A percentile compares a stretch with the other conserved stretches of the same genome.
These are phyloP conservation scores for Sericinus montela DNA, from an alignment of 2,888 invertebrate genomes.

Conservation along the genomic window DNA sequence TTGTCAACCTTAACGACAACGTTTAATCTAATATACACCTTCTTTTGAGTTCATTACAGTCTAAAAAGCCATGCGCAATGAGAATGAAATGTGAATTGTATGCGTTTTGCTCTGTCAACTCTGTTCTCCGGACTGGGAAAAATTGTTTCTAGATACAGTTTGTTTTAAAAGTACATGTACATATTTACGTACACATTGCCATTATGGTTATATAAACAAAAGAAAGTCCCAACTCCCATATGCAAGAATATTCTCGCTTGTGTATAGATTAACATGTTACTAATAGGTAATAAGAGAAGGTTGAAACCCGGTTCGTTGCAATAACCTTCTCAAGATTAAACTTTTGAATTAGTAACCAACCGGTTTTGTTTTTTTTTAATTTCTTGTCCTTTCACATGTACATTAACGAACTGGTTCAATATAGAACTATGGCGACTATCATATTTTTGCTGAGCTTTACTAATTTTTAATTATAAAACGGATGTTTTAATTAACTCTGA, in stretches of 20 bases:
- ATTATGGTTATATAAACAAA: slow-evolving; percentile 41
- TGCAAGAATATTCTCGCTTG: slow-evolving; percentile 27
- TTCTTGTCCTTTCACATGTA: slow-evolving; percentile 2
- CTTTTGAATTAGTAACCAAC: slow-evolving; percentile 32
- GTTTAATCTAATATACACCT: no score
- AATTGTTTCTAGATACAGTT: slow-evolving; percentile 34
- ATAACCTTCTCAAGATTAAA: slow-evolving; percentile 36
- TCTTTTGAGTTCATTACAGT: neutral
- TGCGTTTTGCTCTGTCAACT: slow-evolving; percentile 14
- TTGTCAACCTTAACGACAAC: no score
- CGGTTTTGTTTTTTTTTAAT: slow-evolving; percentile 26
- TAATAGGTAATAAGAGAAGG: slow-evolving; percentile 57
- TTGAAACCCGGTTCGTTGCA: slow-evolving; percentile 39
- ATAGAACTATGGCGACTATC: neutral
- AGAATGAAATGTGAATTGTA: slow-evolving; percentile 1
- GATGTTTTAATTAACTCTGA: no score
- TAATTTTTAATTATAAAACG: no score
- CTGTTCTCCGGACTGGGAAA: slow-evolving; percentile 19
- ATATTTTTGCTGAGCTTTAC: no score
- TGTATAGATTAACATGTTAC: slow-evolving; percentile 52
- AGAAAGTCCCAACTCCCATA: slow-evolving; percentile 42
- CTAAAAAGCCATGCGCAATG: slow-evolving; percentile 6
- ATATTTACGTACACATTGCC: slow-evolving; percentile 41
- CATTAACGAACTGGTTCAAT: slow-evolving; percentile 2
- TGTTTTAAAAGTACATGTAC: slow-evolving; percentile 39